Base-by-base conservation (phyloP, 2,797 vertebrate genomes). In the Sebastes alutus region DNA sequence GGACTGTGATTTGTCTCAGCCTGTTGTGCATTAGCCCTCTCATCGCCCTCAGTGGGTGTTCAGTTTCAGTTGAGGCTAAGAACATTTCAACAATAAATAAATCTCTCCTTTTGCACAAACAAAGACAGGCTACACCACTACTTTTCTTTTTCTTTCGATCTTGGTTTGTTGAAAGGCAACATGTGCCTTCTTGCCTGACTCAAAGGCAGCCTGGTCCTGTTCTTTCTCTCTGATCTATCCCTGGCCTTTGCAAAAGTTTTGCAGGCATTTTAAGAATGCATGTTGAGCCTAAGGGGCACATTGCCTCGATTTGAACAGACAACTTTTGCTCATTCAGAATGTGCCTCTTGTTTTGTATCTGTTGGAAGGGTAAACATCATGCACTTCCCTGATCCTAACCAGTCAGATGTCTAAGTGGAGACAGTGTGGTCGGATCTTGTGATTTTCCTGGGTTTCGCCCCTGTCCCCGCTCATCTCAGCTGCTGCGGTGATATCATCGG, bases 51-150 rank as follows among this genome's bases (percentile, higher is more conserved):
- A 7, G 87, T 79, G 87, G 87, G 87, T 88, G 83, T 93, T 85
- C 67, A 60, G 74, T 91, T 91, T 84, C 88, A 87, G 77, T 6
- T 9, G 68, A 83, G 77, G 72, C 84, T 79, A 23, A 82, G 80
- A 86, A 73, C 74, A 84, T 85, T 82, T 86, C 76, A 88, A 65
- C 85, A 83, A 73, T 87, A 82, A 89, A 90, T 92, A 82, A n/a
- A 82, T 87, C 80, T 83, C 22, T 46, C 29, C 7, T 4, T 2
- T 2, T 69, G 61, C 81, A 80, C 71, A 87, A 80, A 86, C 67
- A 71, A 6, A 74, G 58, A 79, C 38, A 60, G 54, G 49, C 67
- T 22, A 42, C 71, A 56, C 67, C 58, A 3, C 27, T 54, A 16
- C 46, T 72, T 63, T 63, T 30, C 27, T 64, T 63, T 18, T 52